phyloP scores from a whole-genome alignment of 2,113 vertebrate genomes.

The Pontoporia blainvillei region DNA sequence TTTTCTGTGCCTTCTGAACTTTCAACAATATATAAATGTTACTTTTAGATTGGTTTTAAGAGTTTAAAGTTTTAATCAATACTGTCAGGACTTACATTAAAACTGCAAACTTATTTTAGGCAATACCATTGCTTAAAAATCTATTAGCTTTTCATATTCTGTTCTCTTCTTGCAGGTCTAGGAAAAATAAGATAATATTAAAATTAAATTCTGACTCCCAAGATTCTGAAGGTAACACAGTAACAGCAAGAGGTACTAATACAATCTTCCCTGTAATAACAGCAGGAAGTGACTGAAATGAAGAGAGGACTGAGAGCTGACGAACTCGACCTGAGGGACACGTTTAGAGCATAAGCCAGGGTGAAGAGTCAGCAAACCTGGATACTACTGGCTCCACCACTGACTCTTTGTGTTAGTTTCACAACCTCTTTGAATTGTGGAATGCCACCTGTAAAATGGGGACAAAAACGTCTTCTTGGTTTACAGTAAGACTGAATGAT shows the following conservation, averaged over 20 bases:
- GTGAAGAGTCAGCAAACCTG: neutral
- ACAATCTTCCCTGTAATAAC: neutral
- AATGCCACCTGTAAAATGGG: neutral
- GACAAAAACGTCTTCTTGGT: no score
- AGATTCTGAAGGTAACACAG: neutral
- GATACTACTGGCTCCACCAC: rapidly evolving
- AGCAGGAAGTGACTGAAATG: neutral
- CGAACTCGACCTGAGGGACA: neutral
- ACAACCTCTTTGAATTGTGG: neutral
- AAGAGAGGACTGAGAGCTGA: no score
- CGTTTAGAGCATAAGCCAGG: rapidly evolving
- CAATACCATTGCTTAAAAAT: neutral
- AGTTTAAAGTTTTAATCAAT: neutral
- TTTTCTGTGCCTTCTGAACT: constrained; percentile 9
- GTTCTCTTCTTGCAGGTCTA: neutral
- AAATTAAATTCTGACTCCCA: neutral
- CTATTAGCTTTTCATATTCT: neutral
- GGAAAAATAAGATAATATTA: neutral
- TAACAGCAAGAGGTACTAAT: neutral
- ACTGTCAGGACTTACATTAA: neutral
- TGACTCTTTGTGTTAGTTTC: rapidly evolving
- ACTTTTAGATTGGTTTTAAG: neutral
- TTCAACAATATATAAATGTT: neutral
- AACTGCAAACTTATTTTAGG: neutral
- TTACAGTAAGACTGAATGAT: neutral